Evolutionary conservation across 2,113 vertebrate species (phyloP).

Genomic region (Petrocephalus microphthalmus): DNA sequence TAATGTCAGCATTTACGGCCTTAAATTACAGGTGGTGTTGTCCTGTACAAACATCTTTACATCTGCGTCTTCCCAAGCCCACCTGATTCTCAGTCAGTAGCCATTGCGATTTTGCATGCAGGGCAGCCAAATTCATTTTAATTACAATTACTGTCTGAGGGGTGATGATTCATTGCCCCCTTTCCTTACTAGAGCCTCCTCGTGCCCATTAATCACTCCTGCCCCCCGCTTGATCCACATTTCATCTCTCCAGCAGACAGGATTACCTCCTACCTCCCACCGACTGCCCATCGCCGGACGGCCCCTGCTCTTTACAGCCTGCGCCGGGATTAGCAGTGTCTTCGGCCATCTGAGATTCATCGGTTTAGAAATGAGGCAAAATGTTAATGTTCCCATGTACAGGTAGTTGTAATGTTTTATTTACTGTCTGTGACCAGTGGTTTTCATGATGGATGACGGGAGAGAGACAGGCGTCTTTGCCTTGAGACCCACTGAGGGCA

Average conservation of each 20-base stretch:
- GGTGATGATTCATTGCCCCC: constrained; percentile 61
- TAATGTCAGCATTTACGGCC: neutral
- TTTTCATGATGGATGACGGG: neutral
- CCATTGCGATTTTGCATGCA: constrained; percentile 49
- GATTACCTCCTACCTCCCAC: constrained; percentile 39
- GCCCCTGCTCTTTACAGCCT: constrained; percentile 16
- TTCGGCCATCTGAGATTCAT: constrained; percentile 29
- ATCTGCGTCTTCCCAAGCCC: neutral
- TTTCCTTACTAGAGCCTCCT: constrained; percentile 54
- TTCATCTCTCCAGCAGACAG: constrained; percentile 61
- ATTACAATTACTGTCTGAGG: constrained; percentile 63
- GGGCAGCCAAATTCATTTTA: constrained; percentile 60
- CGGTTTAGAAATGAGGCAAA: neutral
- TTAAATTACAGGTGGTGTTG: neutral
- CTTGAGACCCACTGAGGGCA: neutral
- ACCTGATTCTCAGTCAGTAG: constrained; percentile 48
- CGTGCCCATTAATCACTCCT: constrained; percentile 57
- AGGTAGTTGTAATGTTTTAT: neutral
- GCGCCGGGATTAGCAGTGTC: constrained; percentile 36
- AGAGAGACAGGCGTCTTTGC: neutral
- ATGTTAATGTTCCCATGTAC: neutral
- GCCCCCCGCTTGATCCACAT: constrained; percentile 50
- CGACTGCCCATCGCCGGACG: constrained; percentile 36
- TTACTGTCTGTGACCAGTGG: neutral
- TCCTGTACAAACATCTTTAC: neutral